These are phyloP conservation scores for Diacarnus erythraeanus DNA, from an alignment of 37 sponge, comb jelly and placozoan species.

Conservation along the genomic window DNA sequence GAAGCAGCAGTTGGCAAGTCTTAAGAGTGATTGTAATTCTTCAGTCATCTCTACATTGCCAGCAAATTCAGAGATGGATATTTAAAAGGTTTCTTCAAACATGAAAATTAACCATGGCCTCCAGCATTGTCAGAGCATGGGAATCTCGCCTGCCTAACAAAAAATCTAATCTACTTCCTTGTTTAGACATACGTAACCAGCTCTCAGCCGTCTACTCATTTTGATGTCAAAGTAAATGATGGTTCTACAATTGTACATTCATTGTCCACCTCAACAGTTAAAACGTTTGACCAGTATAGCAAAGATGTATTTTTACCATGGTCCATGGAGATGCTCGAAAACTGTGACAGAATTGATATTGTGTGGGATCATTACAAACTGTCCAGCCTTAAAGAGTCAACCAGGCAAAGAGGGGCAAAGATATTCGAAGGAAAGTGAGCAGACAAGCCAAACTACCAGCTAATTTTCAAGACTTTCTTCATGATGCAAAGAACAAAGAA, in stretches of 20 bases:
- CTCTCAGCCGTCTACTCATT: neutral
- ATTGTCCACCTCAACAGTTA: neutral
- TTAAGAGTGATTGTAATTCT: neutral
- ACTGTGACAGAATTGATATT: neutral
- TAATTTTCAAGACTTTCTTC: conserved; percentile 8
- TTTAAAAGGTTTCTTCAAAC: neutral
- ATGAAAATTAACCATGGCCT: too few species aligned
- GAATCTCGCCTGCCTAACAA: too few species aligned
- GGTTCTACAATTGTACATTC: neutral
- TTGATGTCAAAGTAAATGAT: neutral
- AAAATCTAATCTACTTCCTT: neutral
- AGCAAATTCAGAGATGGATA: neutral
- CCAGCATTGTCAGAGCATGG: too few species aligned
- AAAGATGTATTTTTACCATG: too few species aligned
- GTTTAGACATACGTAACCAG: neutral
- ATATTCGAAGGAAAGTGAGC: neutral
- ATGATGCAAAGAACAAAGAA: conserved; percentile 8
- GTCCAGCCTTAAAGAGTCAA: conserved; percentile 3
- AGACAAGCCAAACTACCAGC: neutral
- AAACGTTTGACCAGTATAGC: too few species aligned
- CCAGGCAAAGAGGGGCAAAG: conserved; percentile 15
- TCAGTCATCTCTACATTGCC: neutral
- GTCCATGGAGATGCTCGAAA: too few species aligned
- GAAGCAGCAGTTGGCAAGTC: neutral
- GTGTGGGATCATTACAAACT: conserved; percentile 7